phyloP scores from a whole-genome alignment of 2,113 vertebrate species.

The Mola mola region DNA sequence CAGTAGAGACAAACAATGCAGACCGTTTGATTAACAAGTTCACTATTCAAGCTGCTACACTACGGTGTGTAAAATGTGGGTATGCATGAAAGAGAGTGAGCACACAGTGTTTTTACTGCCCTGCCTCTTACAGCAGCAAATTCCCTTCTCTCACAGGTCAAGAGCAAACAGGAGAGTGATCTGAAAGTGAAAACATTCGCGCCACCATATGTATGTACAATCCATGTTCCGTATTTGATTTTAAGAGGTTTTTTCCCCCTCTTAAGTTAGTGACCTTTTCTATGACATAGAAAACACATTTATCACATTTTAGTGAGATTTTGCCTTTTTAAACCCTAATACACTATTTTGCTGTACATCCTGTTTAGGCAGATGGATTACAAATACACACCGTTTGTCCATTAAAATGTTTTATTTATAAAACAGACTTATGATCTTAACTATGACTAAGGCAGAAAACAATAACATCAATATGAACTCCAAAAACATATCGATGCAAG shows the following conservation, averaged over 20 bases:
- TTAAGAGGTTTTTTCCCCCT: no score
- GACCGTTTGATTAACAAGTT: slow-evolving; percentile 50
- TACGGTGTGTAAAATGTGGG: slow-evolving; percentile 28
- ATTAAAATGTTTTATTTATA: no score
- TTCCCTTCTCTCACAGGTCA: slow-evolving; percentile 81
- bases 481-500: no score
- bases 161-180: slow-evolving; percentile 89
- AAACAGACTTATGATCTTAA: no score
- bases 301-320: no score
- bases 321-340: no score
- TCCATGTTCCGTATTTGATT: background rate
- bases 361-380: no score
- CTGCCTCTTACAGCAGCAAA: slow-evolving; percentile 12
- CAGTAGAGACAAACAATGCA: slow-evolving; percentile 23
- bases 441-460: no score
- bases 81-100: background rate
- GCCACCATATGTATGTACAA: slow-evolving; percentile 89
- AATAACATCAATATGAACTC: no score
- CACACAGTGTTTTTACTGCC: slow-evolving; percentile 26
- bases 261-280: background rate
- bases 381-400: no score
- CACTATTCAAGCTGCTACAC: slow-evolving; percentile 21
- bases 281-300: background rate
- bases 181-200: slow-evolving; percentile 90
- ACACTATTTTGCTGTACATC: no score